Conservation (phyloP, 2,113 vertebrate genomes). For the Puffinus mauretanicus region DNA sequence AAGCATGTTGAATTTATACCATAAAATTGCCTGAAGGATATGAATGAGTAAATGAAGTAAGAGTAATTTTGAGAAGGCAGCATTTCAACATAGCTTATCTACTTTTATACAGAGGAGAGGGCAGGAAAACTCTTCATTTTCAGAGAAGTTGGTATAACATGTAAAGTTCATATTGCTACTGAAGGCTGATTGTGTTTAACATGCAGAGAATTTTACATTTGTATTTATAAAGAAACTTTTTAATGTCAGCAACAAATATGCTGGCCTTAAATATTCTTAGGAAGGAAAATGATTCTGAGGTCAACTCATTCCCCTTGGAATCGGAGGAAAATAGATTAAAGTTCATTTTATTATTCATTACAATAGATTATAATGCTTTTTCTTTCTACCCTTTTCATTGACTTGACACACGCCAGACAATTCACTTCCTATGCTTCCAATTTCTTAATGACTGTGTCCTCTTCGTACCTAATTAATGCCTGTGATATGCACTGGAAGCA, state of each 20-base stretch:
- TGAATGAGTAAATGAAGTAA: background rate
- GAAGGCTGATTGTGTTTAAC: background rate
- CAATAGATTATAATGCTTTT: background rate
- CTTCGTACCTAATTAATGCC: background rate
- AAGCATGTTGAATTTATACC: background rate
- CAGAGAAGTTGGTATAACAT: background rate
- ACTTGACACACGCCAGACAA: slow-evolving; percentile 13
- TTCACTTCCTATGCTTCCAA: background rate
- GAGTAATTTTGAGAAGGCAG: background rate
- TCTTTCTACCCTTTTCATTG: background rate
- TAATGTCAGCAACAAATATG: background rate
- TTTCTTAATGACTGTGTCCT: background rate
- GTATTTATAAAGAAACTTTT: background rate
- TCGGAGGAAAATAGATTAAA: background rate
- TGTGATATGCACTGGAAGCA: background rate
- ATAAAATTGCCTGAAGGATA: background rate
- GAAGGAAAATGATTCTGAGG: background rate
- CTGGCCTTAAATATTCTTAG: background rate
- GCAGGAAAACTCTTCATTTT: background rate
- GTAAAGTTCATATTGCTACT: background rate
- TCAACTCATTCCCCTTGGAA: background rate
- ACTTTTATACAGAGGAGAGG: background rate
- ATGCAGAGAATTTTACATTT: background rate
- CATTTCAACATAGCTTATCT: background rate
- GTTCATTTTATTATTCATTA: slow-evolving; percentile 5